These are phyloP conservation scores for Amiota minor DNA, from an alignment of 2,888 invertebrate species.

Conservation along the genomic window DNA sequence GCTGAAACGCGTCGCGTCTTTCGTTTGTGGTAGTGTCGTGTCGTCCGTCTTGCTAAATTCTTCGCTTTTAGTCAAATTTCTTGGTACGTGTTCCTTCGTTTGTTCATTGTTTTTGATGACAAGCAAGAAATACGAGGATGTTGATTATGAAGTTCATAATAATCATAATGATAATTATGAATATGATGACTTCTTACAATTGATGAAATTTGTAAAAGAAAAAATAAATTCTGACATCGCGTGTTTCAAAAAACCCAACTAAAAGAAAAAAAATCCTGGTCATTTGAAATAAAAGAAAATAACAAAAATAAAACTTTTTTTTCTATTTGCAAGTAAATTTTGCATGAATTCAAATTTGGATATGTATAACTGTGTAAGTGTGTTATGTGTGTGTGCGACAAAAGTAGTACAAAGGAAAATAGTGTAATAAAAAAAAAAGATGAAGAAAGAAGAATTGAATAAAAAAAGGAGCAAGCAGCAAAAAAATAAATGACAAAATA, in stretches of 20 bases:
- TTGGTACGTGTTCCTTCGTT: slow-evolving; percentile 1
- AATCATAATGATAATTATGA: background rate
- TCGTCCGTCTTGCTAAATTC: slow-evolving; percentile 32
- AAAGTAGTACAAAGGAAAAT: too few species aligned
- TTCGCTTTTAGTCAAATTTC: slow-evolving; percentile 33
- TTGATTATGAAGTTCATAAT: slow-evolving; percentile 12
- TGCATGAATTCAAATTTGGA: too few species aligned
- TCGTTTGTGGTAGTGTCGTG: slow-evolving; percentile 22
- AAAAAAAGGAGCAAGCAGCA: slow-evolving; percentile 43
- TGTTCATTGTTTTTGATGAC: background rate
- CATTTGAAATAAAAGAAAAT: background rate
- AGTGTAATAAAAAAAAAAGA: slow-evolving; percentile 20
- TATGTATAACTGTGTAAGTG: slow-evolving; percentile 26
- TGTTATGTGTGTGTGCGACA: background rate
- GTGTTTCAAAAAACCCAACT: slow-evolving; percentile 3
- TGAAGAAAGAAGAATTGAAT: slow-evolving; percentile 21
- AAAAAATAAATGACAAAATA: slow-evolving; percentile 31
- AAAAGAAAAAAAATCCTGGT: slow-evolving; percentile 4
- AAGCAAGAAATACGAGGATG: slow-evolving; percentile 12
- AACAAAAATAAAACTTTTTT: background rate
- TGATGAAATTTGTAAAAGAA: background rate
- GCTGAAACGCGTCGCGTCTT: slow-evolving; percentile 32
- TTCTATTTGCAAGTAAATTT: too few species aligned
- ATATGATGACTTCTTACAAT: slow-evolving; percentile 9
- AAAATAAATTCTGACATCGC: slow-evolving; percentile 28